Evolutionary conservation across 2,888 invertebrate genomes (phyloP).

Genomic region (Sepioteuthis lessoniana): DNA sequence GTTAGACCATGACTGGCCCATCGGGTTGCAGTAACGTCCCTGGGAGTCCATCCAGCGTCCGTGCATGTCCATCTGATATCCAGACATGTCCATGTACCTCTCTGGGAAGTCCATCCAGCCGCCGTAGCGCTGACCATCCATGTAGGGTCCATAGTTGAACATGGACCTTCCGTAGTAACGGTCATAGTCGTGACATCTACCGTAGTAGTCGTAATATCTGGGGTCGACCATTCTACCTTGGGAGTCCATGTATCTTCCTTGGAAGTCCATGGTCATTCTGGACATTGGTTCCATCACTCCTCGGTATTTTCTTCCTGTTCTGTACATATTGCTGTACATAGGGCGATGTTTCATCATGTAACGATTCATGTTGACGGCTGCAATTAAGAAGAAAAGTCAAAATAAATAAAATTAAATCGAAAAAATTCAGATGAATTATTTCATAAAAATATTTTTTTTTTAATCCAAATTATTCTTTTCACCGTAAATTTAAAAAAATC

Average conservation of each 20-base stretch:
- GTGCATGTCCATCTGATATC: conserved; percentile 25
- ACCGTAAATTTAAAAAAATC: no score
- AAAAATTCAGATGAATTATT: not conserved
- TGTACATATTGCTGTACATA: not conserved
- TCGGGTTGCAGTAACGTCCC: not conserved
- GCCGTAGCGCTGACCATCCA: not conserved
- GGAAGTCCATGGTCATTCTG: conserved; percentile 44
- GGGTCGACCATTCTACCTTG: conserved; percentile 38
- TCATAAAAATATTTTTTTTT: no score
- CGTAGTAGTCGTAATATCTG: conserved; percentile 11
- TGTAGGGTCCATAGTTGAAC: conserved; percentile 37
- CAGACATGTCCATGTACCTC: conserved; percentile 43
- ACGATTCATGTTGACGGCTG: not conserved
- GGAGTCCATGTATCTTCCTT: conserved; percentile 46
- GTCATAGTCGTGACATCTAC: not conserved
- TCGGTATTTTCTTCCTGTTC: conserved; percentile 21
- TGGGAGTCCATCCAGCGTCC: conserved; percentile 34
- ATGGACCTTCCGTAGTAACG: conserved; percentile 36
- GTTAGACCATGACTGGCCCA: not conserved
- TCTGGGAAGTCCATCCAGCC: conserved; percentile 34
- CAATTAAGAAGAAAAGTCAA: not conserved
- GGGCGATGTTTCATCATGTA: not conserved
- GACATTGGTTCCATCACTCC: conserved; percentile 13
- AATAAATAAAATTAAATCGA: not conserved
- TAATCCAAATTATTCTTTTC: no score